Percentiles rank a stretch among this genome's conserved stretches.
Conservation (phyloP, 2,797 vertebrate genomes). For the Gymnothorax javanicus region DNA sequence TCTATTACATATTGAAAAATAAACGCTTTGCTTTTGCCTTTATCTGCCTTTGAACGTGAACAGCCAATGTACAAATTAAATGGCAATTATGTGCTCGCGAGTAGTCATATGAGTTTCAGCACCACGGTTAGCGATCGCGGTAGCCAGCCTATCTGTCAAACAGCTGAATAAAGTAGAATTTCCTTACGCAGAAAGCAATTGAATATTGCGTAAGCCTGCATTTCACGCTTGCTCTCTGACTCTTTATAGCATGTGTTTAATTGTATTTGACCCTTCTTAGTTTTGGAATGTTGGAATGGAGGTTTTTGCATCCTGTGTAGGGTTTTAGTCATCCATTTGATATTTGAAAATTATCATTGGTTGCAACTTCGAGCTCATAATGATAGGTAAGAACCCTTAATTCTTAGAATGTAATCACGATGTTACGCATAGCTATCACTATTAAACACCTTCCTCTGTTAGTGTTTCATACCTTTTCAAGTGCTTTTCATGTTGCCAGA, state of each 20-base stretch:
- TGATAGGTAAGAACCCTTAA: not conserved
- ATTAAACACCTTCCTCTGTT: not conserved
- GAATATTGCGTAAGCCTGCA: not conserved
- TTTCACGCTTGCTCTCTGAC: not conserved
- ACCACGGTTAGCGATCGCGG: constrained; percentile 37
- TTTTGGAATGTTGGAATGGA: too few species aligned
- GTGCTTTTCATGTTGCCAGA: not conserved
- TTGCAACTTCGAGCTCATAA: not conserved
- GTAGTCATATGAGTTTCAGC: constrained; percentile 30
- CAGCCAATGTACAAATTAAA: not conserved
- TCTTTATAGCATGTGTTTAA: not conserved
- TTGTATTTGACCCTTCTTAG: not conserved
- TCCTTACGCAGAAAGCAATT: not conserved
- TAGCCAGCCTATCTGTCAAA: not conserved
- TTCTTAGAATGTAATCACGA: not conserved
- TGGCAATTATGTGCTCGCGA: not conserved
- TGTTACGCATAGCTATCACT: not conserved
- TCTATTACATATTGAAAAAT: not conserved
- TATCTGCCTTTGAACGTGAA: not conserved
- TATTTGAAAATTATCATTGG: not conserved
- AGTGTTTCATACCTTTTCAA: not conserved
- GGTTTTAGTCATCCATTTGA: not conserved
- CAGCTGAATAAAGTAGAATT: not conserved
- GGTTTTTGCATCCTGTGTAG: not conserved
- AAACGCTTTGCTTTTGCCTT: not conserved